Percentiles rank a stretch among this genome's conserved stretches.
These are phyloP conservation scores for Drosophila paramelanica DNA, from an alignment of 2,888 invertebrate species.

Conservation along the genomic window DNA sequence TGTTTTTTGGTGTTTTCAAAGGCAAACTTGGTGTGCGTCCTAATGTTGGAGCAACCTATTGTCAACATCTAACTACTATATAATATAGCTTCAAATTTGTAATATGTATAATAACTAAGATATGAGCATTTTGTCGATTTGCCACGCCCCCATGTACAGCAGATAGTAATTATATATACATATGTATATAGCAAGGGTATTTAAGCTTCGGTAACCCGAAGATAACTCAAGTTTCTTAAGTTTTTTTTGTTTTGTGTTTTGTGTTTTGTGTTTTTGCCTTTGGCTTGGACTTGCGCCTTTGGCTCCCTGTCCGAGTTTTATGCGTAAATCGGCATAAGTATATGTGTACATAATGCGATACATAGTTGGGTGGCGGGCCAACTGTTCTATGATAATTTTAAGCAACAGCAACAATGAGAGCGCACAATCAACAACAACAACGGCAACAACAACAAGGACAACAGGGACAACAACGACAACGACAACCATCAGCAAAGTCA, in stretches of 20 bases:
- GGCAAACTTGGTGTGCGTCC: too few species aligned
- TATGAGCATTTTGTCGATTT: too few species aligned
- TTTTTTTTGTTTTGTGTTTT: background rate
- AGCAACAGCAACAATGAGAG: slow-evolving; percentile 61
- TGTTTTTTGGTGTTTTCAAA: background rate
- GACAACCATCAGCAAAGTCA: slow-evolving; percentile 67
- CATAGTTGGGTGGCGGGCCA: slow-evolving; percentile 29
- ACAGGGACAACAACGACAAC: slow-evolving; percentile 26
- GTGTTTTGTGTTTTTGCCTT: slow-evolving; percentile 50
- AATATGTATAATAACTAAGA: too few species aligned
- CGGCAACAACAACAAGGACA: slow-evolving; percentile 25
- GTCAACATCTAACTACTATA: too few species aligned
- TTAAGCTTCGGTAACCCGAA: background rate
- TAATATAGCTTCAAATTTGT: too few species aligned
- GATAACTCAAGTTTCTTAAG: background rate
- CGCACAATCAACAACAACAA: slow-evolving; percentile 37
- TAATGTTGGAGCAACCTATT: too few species aligned
- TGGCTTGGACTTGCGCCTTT: slow-evolving; percentile 48
- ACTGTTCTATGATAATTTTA: slow-evolving; percentile 74
- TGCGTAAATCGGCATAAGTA: slow-evolving; percentile 79
- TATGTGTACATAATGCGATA: slow-evolving; percentile 77
- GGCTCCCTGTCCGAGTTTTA: slow-evolving; percentile 63
- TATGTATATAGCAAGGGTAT: background rate
- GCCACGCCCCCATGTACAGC: too few species aligned
- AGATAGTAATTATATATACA: too few species aligned